Evolutionary conservation across 2,888 invertebrate genomes (phyloP), one percentile per base, ranked within the genome.

Genomic region (Drosophila algonquin): DNA sequence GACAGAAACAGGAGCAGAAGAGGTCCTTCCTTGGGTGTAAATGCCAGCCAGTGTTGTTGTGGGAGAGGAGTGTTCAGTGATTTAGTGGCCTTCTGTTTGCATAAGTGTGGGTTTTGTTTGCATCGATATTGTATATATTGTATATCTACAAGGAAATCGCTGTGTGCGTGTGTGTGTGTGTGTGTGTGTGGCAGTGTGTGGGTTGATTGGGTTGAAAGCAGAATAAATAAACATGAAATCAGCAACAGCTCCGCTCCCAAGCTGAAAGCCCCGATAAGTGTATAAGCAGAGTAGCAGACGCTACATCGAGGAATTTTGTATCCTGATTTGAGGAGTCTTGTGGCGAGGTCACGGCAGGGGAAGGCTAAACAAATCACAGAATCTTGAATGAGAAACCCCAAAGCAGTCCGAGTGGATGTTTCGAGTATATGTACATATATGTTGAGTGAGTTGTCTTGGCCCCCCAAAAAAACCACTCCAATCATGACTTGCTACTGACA

Each of bases 151-250:
- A 6, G 40, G 40, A 14, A 12, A 4, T 1, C 5, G 10, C 24
- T 45, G 53, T 52, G 45, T 55, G 55, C 51, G 45, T 56, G 58
- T 58, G 64, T 54, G 67, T 59, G 58, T 58, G 64, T 54, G 67
- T 59, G 72, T 73, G 45, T 52, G 55, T 53, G 45, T 56, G 58
- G 56, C 67, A 54, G 67, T 57, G 68, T 73, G 69, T 63, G 61
- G 72, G 70, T 69, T 85, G 85, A 85, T 87, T 85, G 84, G 85
- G 82, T 82, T 79, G 85, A 81, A 40, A 78, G 78, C 86, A 85
- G 67, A 87, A 87, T 80, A 87, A 75, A 80, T 77, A 87, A 87
- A 79, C 85, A 85, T 68, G 79, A 80, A 87, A 82, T 77, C 85
- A 82, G 71, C 58, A 63, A 55, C 70, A 79, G 75, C 65, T 40